phyloP scores from a whole-genome alignment of 2,888 invertebrate species.

The Xylocampa areola region DNA sequence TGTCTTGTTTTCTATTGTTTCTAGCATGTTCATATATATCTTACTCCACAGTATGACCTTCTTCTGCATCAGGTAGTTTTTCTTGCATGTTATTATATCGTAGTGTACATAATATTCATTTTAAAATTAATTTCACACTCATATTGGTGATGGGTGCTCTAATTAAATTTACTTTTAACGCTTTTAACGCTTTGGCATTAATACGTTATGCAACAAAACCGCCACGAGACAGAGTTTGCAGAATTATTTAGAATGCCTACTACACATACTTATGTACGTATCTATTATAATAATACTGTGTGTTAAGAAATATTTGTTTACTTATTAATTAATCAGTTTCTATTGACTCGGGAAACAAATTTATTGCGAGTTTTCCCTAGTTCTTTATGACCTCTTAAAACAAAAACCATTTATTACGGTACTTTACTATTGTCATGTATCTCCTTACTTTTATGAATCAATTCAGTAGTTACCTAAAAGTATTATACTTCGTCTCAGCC shows the following conservation, averaged over 20 bases:
- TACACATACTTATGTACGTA: slow-evolving; percentile 65
- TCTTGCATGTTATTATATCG: slow-evolving; percentile 79
- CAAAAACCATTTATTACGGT: slow-evolving; percentile 58
- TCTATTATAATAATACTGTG: slow-evolving; percentile 54
- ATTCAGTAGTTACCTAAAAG: no score
- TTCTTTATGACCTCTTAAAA: slow-evolving; percentile 26
- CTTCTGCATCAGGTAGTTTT: slow-evolving; percentile 86
- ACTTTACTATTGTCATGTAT: slow-evolving; percentile 22
- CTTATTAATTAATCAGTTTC: slow-evolving; percentile 25
- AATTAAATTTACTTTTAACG: slow-evolving; percentile 71
- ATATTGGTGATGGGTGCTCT: slow-evolving; percentile 78
- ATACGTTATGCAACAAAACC: slow-evolving; percentile 82
- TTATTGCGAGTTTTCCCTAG: slow-evolving; percentile 38
- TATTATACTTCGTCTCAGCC: no score
- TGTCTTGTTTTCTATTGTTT: slow-evolving; percentile 81
- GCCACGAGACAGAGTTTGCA: slow-evolving; percentile 89
- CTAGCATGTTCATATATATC: slow-evolving; percentile 85
- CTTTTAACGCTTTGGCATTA: slow-evolving; percentile 79
- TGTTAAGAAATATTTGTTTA: slow-evolving; percentile 40
- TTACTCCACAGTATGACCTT: slow-evolving; percentile 85
- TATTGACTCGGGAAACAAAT: slow-evolving; percentile 34
- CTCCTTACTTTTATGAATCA: slow-evolving; percentile 11
- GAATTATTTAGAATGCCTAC: slow-evolving; percentile 74
- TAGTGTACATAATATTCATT: slow-evolving; percentile 79
- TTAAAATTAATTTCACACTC: slow-evolving; percentile 73